phyloP scores from a whole-genome alignment of 2,888 invertebrate genomes.

The Conistra vaccinii region DNA sequence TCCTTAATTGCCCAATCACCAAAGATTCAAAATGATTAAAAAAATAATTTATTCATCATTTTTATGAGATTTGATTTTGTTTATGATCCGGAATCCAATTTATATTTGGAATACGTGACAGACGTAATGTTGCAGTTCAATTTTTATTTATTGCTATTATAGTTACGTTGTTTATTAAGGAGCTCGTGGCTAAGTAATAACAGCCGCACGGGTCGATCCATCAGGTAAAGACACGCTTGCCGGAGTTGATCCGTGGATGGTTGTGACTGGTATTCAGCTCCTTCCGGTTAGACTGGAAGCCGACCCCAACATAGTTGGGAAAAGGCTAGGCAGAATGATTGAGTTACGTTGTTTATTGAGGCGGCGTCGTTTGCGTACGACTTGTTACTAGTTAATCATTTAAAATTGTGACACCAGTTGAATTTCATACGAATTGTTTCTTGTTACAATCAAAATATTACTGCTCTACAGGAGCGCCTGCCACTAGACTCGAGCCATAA shows the following conservation, averaged over 20 bases:
- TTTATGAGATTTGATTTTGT: conserved; percentile 63
- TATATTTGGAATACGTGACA: background rate
- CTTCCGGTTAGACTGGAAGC: no score
- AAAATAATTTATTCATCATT: conserved; percentile 38
- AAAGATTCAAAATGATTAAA: conserved; percentile 29
- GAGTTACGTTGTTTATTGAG: background rate
- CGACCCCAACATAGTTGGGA: no score
- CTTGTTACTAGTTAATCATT: background rate
- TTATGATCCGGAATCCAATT: conserved; percentile 46
- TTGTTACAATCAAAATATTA: background rate
- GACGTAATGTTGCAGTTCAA: background rate
- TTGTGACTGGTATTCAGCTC: no score
- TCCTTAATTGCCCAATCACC: conserved; percentile 65
- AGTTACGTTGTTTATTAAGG: background rate
- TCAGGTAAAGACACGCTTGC: no score
- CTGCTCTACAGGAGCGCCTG: conserved; percentile 31
- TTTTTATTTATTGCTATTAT: background rate
- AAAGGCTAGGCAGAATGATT: no score
- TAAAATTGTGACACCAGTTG: background rate
- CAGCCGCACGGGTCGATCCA: no score
- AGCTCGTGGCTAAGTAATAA: no score
- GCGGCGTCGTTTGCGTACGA: background rate
- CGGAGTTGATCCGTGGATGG: no score
- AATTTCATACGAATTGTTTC: background rate
- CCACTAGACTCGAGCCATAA: conserved; percentile 15